Conservation (phyloP, 1,140 invertebrate genomes). For the Stenopsyche tienmushanensis region DNA sequence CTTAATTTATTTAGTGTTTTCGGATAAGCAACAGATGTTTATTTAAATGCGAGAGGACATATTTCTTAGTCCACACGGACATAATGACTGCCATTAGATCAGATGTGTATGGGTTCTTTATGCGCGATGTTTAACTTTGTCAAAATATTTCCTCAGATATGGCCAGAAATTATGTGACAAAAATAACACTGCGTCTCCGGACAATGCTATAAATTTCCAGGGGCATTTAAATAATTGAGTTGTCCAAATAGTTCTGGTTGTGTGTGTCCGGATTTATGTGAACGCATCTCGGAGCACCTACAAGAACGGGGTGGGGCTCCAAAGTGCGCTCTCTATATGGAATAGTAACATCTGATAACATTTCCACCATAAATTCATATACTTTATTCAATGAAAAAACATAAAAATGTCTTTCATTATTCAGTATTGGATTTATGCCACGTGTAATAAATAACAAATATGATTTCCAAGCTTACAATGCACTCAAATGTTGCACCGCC, state of each 20-base stretch:
- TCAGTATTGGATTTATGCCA: no score
- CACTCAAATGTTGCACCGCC: no score
- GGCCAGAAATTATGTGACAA: slow-evolving; percentile 20
- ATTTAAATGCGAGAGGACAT: slow-evolving; percentile 33
- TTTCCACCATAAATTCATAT: no score
- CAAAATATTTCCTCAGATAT: slow-evolving; percentile 31
- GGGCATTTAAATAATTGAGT: slow-evolving; percentile 40
- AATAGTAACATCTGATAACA: no score
- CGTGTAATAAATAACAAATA: no score
- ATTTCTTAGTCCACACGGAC: not conserved
- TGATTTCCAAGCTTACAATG: no score
- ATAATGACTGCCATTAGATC: slow-evolving; percentile 22
- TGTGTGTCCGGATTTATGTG: slow-evolving; percentile 12
- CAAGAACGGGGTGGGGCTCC: no score
- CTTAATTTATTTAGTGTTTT: slow-evolving; percentile 41
- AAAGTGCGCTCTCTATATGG: no score
- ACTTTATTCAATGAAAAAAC: no score
- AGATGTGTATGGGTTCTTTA: not conserved
- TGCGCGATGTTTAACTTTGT: slow-evolving; percentile 17
- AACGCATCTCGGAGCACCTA: not conserved
- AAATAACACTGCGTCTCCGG: slow-evolving; percentile 25
- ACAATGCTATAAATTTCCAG: slow-evolving; percentile 27
- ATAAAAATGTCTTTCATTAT: no score
- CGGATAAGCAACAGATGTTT: slow-evolving; percentile 40
- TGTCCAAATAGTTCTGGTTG: slow-evolving; percentile 29